phyloP scores from a whole-genome alignment of 2,888 invertebrate genomes.

The Lasiommata megera region DNA sequence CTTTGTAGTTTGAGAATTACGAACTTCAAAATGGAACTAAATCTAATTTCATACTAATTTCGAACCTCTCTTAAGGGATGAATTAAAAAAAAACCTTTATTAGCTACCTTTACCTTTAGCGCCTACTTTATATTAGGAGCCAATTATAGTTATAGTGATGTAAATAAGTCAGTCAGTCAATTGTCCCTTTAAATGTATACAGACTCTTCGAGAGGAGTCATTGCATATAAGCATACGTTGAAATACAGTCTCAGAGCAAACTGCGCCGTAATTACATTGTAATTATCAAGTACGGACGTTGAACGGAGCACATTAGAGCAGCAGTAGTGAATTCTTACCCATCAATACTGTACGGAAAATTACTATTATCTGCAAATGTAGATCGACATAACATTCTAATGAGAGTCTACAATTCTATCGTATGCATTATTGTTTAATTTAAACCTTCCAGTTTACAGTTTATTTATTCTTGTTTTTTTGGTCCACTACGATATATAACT shows the following conservation, averaged over 20 bases:
- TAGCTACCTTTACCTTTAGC: too few relatives aligned
- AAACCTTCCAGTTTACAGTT: background rate
- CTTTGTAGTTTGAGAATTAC: too few relatives aligned
- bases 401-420: background rate
- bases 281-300: conserved; percentile 38
- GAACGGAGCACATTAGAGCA: conserved; percentile 36
- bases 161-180: too few relatives aligned
- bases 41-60: too few relatives aligned
- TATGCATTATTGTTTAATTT: background rate
- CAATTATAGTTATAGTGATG: too few relatives aligned
- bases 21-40: too few relatives aligned
- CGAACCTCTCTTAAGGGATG: too few relatives aligned
- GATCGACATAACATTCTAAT: conserved; percentile 15
- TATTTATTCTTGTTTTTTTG: too few relatives aligned
- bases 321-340: conserved; percentile 36
- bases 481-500: too few relatives aligned
- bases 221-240: background rate
- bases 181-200: too few relatives aligned
- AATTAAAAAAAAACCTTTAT: too few relatives aligned
- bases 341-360: conserved; percentile 28
- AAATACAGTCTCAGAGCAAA: background rate
- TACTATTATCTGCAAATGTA: conserved; percentile 17
- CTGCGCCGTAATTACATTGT: conserved; percentile 38
- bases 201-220: background rate
- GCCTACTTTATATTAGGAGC: too few relatives aligned